Evolutionary conservation across 2,113 vertebrate species (phyloP), one percentile per base, ranked within the genome.

Genomic region (Laticauda colubrina): DNA sequence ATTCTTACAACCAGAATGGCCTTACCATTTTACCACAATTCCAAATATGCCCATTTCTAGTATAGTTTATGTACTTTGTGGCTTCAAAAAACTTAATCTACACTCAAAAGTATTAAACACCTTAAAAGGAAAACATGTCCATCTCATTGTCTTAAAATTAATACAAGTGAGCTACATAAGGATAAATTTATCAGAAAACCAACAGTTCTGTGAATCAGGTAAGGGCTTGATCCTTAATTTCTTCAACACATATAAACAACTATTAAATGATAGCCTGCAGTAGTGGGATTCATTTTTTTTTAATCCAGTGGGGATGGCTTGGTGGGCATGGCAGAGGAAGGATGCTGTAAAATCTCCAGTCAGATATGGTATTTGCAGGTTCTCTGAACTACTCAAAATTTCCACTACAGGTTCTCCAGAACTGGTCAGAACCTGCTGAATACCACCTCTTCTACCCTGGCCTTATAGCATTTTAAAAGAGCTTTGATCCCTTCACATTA

Each of bases 141-240:
- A 54, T 96, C 91, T 94, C 91, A 94, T 93, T 95, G 94, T 92
- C 61, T 96, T 59, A 45, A 91, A 89, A 95, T 96, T 96, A 96
- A 95, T 96, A 95, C 96, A 96, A 93, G 93, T 95, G 95, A 96
- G 91, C 94, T 94, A 96, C 90, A 94, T 92, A 23, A 85, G 94
- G 88, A 95, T 89, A 91, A 3, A 94, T 93, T 94, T 93, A 92
- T 93, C 55, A 89, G 91, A 96, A 91, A 96, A 96, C 85, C 0
- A 39, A 91, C 94, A 96, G 54, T 9, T 89, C 91, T 89, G 51
- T n/a, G 81, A 96, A 89, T 39, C 34, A 21, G 34, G 18, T 81
- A 39, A 2, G 18, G 18, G 18, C 15, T 39, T 81, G 34, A 39
- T 18, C 69, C 69, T 39, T 7, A 21, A 39, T 81, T 7, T 34